Evolutionary conservation across 2,113 vertebrate species (phyloP).

Genomic region (Gasterosteus aculeatus): DNA sequence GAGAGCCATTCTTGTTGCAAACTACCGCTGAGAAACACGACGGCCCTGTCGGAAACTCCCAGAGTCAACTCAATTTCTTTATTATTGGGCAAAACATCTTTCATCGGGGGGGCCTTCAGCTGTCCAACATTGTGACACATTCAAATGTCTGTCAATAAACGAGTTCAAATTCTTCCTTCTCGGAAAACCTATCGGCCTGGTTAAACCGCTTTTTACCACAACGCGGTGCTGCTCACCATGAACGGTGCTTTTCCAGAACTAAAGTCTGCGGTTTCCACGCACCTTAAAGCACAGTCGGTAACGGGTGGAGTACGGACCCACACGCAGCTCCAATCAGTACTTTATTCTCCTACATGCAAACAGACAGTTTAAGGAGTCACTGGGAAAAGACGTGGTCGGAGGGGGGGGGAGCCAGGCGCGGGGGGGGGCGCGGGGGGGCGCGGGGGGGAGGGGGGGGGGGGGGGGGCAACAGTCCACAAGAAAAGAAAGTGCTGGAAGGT

Average conservation of each 20-base stretch:
- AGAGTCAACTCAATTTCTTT: conserved; percentile 18
- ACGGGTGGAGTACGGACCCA: too few relatives aligned
- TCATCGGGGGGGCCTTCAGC: conserved; percentile 30
- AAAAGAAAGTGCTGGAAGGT: too few relatives aligned
- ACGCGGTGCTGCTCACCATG: not conserved
- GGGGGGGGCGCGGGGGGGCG: too few relatives aligned
- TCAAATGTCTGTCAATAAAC: conserved; percentile 37
- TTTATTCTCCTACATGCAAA: too few relatives aligned
- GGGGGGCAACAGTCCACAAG: too few relatives aligned
- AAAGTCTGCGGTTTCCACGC: not conserved
- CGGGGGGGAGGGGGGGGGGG: too few relatives aligned
- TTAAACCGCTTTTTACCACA: conserved; percentile 36
- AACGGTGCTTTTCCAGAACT: conserved; percentile 2
- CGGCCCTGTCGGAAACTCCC: conserved; percentile 28
- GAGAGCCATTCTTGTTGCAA: not conserved
- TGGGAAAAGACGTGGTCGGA: too few relatives aligned
- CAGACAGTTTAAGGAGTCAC: too few relatives aligned
- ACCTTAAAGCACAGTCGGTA: not conserved
- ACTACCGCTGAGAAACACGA: conserved; percentile 23
- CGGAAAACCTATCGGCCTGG: conserved; percentile 12
- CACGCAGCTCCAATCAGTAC: too few relatives aligned
- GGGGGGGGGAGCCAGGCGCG: too few relatives aligned
- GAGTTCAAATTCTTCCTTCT: conserved; percentile 16
- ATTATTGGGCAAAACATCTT: conserved; percentile 30
- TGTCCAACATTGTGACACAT: conserved; percentile 41